Percentiles rank a stretch among this genome's conserved stretches.
Conservation (phyloP, 1,140 invertebrate species). For the Drosophila insularis region DNA sequence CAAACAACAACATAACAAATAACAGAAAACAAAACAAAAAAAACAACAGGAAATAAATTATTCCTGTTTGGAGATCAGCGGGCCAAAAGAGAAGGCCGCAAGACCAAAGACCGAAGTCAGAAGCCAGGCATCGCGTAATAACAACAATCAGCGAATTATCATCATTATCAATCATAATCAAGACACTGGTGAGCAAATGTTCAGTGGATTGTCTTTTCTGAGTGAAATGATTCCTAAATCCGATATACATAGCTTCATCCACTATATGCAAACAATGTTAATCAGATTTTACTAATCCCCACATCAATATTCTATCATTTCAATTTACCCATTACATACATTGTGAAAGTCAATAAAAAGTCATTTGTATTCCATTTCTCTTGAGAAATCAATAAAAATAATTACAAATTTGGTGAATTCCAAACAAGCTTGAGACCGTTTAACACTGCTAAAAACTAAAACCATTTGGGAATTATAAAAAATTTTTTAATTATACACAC, state of each 20-base stretch:
- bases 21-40: not conserved
- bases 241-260: too few species aligned
- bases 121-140: conserved; percentile 51
- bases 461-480: too few species aligned
- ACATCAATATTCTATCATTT: too few species aligned
- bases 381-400: too few species aligned
- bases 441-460: too few species aligned
- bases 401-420: too few species aligned
- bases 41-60: conserved; percentile 73
- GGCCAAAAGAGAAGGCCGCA: conserved; percentile 10
- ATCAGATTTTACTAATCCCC: too few species aligned
- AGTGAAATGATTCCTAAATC: conserved; percentile 5
- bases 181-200: conserved; percentile 22
- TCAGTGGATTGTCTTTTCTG: not conserved
- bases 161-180: conserved; percentile 48
- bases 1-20: conserved; percentile 6
- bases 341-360: too few species aligned
- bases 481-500: too few species aligned
- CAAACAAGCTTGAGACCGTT: too few species aligned
- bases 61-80: conserved; percentile 30
- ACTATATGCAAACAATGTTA: not conserved
- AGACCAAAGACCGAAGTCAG: conserved; percentile 23
- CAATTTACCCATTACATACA: too few species aligned
- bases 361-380: too few species aligned
- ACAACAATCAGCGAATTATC: conserved; percentile 63